Conservation (phyloP, 1,140 invertebrate genomes). For the Aleiodes sp. region DNA sequence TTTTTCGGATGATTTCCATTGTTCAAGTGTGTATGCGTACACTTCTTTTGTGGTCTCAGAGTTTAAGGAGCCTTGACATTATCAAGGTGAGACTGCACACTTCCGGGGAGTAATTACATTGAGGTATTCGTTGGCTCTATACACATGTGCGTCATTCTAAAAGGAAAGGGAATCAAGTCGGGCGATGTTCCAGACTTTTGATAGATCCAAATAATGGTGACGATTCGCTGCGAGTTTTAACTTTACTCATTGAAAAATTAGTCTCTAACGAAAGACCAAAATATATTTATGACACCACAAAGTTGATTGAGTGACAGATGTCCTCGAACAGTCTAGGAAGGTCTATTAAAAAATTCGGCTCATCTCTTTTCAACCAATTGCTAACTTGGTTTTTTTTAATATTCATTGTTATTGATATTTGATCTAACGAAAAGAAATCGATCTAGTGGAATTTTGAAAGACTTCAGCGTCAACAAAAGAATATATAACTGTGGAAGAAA, state of each 20-base stretch:
- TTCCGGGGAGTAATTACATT: not conserved
- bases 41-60: too few relatives aligned
- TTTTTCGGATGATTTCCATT: not conserved
- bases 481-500: too few relatives aligned
- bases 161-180: not conserved
- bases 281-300: not conserved
- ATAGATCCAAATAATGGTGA: not conserved
- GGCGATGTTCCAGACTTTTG: slow-evolving; percentile 20
- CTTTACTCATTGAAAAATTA: not conserved
- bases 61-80: not conserved
- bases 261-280: not conserved
- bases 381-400: too few relatives aligned
- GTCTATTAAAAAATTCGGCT: not conserved
- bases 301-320: not conserved
- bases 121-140: not conserved
- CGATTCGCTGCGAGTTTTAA: not conserved
- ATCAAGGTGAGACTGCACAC: not conserved
- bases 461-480: too few relatives aligned
- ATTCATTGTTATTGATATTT: too few relatives aligned
- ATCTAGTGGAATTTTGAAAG: too few relatives aligned
- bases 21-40: too few relatives aligned
- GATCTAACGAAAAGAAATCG: too few relatives aligned
- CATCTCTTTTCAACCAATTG: too few relatives aligned
- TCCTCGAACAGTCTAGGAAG: too few relatives aligned
- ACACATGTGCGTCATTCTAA: not conserved